phyloP scores from a whole-genome alignment of 2,113 vertebrate genomes.

The Crotalus helleri region DNA sequence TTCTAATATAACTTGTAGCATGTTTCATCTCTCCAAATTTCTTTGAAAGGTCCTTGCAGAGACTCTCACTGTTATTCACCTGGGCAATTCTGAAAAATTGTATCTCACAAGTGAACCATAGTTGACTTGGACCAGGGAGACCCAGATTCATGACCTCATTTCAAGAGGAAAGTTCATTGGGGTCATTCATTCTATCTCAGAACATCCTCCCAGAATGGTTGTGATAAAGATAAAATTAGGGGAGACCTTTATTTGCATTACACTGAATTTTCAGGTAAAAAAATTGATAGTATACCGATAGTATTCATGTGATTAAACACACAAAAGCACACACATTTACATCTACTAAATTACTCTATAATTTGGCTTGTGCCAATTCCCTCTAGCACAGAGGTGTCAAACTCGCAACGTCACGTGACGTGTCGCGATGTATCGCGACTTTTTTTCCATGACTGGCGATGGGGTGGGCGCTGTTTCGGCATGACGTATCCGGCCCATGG shows the following conservation, averaged over 20 bases:
- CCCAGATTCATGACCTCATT: neutral
- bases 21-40: neutral
- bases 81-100: neutral
- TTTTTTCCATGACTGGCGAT: too few relatives aligned
- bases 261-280: neutral
- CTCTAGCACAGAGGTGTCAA: neutral
- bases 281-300: neutral
- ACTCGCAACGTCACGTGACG: too few relatives aligned
- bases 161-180: neutral
- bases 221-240: neutral
- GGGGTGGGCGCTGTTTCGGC: too few relatives aligned
- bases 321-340: neutral
- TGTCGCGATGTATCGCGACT: too few relatives aligned
- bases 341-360: neutral
- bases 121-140: neutral
- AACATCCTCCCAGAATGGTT: neutral
- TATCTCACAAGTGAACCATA: neutral
- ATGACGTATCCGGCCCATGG: too few relatives aligned
- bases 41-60: neutral
- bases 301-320: neutral
- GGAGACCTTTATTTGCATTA: neutral
- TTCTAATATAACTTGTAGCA: neutral
- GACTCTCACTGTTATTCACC: neutral
- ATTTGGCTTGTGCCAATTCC: neutral
- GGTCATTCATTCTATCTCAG: neutral